phyloP scores from a whole-genome alignment of 2,888 invertebrate genomes.

The Drosophila tripunctata region DNA sequence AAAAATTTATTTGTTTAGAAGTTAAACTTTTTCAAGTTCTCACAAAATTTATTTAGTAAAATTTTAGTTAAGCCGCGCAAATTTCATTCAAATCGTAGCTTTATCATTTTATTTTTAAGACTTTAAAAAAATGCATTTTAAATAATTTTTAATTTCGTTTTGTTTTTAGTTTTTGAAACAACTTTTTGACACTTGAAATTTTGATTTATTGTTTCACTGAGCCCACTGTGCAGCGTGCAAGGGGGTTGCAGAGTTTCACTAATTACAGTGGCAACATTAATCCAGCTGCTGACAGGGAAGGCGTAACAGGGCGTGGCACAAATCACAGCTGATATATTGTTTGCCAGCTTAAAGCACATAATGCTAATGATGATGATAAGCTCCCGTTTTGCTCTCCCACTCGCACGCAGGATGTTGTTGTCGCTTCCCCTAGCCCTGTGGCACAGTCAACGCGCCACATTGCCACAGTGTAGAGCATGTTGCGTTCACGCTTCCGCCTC shows the following conservation, averaged over 20 bases:
- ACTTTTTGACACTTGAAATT: too few species aligned
- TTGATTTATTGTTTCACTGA: too few species aligned
- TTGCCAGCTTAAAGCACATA: slow-evolving; percentile 21
- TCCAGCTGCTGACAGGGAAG: slow-evolving; percentile 21
- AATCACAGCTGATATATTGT: slow-evolving; percentile 27
- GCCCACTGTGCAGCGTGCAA: background rate
- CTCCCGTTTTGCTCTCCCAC: too few species aligned
- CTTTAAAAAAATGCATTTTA: too few species aligned
- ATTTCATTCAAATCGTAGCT: too few species aligned
- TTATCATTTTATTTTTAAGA: too few species aligned
- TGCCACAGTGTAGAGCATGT: slow-evolving; percentile 12
- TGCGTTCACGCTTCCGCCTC: slow-evolving; percentile 57
- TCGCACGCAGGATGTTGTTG: slow-evolving; percentile 1
- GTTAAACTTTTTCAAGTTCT: too few species aligned
- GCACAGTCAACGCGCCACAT: background rate
- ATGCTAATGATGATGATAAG: slow-evolving; percentile 38
- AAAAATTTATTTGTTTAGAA: too few species aligned
- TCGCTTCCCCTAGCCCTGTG: background rate
- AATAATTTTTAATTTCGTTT: too few species aligned
- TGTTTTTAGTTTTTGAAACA: too few species aligned
- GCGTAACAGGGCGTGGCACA: slow-evolving; percentile 11
- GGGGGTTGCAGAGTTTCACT: background rate
- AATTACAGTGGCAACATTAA: slow-evolving; percentile 28
- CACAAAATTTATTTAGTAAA: too few species aligned
- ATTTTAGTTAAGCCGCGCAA: too few species aligned